phyloP scores from a whole-genome alignment of 2,888 invertebrate genomes.

The Meloe dianella region DNA sequence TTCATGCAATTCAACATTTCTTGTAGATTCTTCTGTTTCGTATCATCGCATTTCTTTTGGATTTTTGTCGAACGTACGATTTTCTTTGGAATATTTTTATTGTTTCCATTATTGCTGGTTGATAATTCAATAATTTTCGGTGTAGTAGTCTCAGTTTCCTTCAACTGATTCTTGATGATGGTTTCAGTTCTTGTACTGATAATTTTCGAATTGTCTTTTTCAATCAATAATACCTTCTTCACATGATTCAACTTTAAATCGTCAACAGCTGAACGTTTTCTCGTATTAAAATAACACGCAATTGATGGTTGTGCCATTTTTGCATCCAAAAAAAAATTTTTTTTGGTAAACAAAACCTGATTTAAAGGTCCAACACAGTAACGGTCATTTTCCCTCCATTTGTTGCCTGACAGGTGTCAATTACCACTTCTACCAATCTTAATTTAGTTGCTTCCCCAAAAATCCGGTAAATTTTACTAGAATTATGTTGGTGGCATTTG shows the following conservation, averaged over 20 bases:
- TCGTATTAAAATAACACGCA: conserved; percentile 75
- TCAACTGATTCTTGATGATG: conserved; percentile 1
- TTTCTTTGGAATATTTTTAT: conserved; percentile 10
- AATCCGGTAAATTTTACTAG: background rate
- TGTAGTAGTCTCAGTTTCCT: background rate
- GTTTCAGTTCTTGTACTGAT: background rate
- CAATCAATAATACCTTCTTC: conserved; percentile 62
- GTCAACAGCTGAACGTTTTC: conserved; percentile 77
- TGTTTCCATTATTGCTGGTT: conserved; percentile 15
- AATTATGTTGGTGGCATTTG: background rate
- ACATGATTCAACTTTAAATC: conserved; percentile 62
- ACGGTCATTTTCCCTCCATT: conserved; percentile 49
- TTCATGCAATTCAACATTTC: conserved; percentile 46
- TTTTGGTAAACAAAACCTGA: conserved; percentile 31
- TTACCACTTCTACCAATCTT: background rate
- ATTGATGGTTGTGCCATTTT: conserved; percentile 80
- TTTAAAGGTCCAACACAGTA: conserved; percentile 43
- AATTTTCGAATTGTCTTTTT: conserved; percentile 32
- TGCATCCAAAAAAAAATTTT: conserved; percentile 22
- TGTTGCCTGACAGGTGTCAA: background rate
- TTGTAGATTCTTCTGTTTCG: conserved; percentile 49
- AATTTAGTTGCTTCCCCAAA: background rate
- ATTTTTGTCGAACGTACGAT: conserved; percentile 29
- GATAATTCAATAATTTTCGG: conserved; percentile 7
- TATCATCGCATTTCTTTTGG: conserved; percentile 35